Evolutionary conservation across 2,888 invertebrate species (phyloP).

Genomic region (Dusona sp.): DNA sequence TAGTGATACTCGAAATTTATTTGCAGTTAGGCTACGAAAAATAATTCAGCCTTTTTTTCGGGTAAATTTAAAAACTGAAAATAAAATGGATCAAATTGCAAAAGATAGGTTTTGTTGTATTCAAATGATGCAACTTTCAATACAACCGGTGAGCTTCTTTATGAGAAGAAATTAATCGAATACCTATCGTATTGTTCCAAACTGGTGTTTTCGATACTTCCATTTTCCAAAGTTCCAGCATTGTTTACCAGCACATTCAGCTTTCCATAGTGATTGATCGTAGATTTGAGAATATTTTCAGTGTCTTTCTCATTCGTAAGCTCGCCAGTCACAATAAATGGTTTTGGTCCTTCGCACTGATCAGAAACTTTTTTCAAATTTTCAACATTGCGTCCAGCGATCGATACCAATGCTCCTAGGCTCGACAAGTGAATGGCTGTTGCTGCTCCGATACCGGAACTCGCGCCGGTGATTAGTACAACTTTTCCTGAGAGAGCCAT

Average conservation of each 20-base stretch:
- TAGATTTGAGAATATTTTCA: constrained; percentile 89
- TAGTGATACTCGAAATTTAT: no score
- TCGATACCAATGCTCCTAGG: constrained; percentile 90
- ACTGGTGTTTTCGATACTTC: constrained; percentile 93
- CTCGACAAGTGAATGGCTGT: constrained; percentile 92
- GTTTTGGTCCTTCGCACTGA: constrained; percentile 85
- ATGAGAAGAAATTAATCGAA: background rate
- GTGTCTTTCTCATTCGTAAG: constrained; percentile 91
- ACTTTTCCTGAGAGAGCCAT: constrained; percentile 89
- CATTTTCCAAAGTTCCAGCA: constrained; percentile 94
- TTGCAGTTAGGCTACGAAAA: no score
- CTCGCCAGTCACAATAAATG: constrained; percentile 89
- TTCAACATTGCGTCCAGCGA: constrained; percentile 89
- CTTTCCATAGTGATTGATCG: constrained; percentile 90
- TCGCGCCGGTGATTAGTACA: constrained; percentile 92
- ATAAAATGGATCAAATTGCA: no score
- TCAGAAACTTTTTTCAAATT: constrained; percentile 87
- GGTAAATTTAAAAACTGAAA: no score
- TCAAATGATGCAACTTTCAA: background rate
- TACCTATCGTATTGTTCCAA: constrained; percentile 93
- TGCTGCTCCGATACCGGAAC: constrained; percentile 94
- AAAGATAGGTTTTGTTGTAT: no score
- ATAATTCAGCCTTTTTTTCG: no score
- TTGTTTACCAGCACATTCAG: constrained; percentile 95
- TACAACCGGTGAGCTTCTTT: background rate